These are phyloP conservation scores for Hemitrygon akajei DNA, from an alignment of 2,797 vertebrate genomes.

Conservation along the genomic window DNA sequence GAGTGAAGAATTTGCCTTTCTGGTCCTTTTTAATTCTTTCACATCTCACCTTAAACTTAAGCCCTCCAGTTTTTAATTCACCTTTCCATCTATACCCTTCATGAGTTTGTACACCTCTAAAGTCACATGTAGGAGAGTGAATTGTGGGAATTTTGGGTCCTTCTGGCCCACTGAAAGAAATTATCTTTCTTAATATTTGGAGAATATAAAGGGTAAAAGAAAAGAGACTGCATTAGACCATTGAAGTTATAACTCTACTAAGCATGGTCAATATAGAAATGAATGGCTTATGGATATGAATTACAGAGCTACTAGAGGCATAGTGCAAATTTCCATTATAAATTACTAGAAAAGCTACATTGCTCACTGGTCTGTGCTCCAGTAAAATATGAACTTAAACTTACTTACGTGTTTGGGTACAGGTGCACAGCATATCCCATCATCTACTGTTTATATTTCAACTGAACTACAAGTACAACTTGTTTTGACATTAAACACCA, in stretches of 20 bases:
- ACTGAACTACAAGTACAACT: not conserved
- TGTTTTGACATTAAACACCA: slow-evolving; percentile 17
- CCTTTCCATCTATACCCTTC: too few species aligned
- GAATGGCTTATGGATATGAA: not conserved
- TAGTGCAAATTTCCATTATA: not conserved
- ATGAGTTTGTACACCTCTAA: too few species aligned
- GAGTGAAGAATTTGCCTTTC: too few species aligned
- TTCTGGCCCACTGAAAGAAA: not conserved
- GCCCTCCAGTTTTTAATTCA: too few species aligned
- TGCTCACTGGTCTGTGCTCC: too few species aligned
- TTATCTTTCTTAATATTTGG: not conserved
- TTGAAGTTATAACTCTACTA: not conserved
- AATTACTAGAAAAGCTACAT: not conserved
- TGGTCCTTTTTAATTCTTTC: too few species aligned
- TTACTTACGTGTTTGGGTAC: not conserved
- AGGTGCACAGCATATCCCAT: not conserved
- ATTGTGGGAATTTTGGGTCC: not conserved
- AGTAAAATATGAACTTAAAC: not conserved
- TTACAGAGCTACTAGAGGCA: not conserved
- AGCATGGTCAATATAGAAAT: not conserved
- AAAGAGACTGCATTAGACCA: not conserved
- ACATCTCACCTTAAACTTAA: too few species aligned
- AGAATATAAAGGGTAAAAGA: not conserved
- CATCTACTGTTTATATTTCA: not conserved
- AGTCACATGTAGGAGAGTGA: too few species aligned